phyloP scores from a whole-genome alignment of 2,797 vertebrate species.

The Pitangus sulphuratus region DNA sequence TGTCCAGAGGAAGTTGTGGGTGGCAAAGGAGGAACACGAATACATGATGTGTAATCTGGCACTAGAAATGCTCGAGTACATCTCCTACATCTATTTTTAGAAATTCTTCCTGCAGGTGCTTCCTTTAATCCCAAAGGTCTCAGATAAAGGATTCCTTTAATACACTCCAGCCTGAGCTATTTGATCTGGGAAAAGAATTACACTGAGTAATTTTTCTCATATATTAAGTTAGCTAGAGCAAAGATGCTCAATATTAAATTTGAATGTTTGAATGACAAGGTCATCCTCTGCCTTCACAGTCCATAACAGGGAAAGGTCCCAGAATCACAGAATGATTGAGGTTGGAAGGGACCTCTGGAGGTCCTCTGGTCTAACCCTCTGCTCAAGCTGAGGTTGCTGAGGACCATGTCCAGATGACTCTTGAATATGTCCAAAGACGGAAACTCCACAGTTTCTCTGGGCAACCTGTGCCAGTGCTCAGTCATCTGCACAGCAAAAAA shows the following conservation, averaged over 20 bases:
- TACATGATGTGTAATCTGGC: neutral
- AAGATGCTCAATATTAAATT: neutral
- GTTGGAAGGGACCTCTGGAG: neutral
- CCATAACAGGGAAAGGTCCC: neutral
- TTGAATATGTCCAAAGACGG: neutral
- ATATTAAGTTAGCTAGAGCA: neutral
- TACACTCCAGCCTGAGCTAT: neutral
- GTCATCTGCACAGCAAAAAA: neutral
- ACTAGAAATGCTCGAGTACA: neutral
- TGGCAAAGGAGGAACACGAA: neutral
- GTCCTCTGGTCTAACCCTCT: neutral
- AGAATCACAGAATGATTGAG: neutral
- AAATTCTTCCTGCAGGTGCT: neutral
- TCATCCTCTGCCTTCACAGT: neutral
- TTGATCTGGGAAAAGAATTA: neutral
- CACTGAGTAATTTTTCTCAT: neutral
- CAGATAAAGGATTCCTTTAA: neutral
- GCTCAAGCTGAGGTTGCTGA: neutral
- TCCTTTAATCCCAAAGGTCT: neutral
- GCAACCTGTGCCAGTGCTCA: neutral
- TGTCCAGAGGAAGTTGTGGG: neutral
- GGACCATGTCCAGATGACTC: neutral
- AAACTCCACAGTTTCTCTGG: neutral
- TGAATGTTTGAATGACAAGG: neutral
- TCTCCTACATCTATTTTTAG: neutral